phyloP scores from a whole-genome alignment of 2,113 vertebrate genomes.

The Hippocampus comes region DNA sequence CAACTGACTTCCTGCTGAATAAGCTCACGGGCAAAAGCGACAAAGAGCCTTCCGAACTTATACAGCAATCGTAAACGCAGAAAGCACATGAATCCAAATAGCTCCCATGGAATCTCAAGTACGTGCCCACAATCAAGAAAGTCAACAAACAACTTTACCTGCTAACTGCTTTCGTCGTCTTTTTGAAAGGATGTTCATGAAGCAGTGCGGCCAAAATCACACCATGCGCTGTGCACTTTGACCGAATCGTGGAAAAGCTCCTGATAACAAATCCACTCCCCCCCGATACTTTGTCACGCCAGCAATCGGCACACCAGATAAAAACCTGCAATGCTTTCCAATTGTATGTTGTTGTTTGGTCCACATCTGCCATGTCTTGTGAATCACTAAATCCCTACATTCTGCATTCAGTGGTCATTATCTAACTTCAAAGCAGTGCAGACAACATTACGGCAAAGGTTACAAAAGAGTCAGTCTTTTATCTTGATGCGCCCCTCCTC shows the following conservation, averaged over 20 bases:
- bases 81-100: not conserved
- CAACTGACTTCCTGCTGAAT: conserved; percentile 30
- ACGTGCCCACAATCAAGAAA: conserved; percentile 5
- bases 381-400: not conserved
- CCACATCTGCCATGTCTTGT: not conserved
- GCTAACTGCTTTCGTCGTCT: conserved; percentile 8
- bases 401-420: not conserved
- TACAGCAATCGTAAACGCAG: not conserved
- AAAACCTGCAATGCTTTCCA: conserved; percentile 15
- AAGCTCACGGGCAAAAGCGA: conserved; percentile 9
- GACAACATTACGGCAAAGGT: not conserved
- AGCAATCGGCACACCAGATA: conserved; percentile 36
- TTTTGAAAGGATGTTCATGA: conserved; percentile 35
- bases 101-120: not conserved
- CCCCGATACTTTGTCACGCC: conserved; percentile 46
- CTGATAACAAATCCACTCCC: conserved; percentile 70
- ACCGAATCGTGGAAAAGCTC: conserved; percentile 42
- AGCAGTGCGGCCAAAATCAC: conserved; percentile 11
- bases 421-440: conserved; percentile 4
- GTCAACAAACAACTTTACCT: conserved; percentile 47
- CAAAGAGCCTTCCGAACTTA: conserved; percentile 9
- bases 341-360: not conserved
- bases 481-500: not conserved
- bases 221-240: conserved; percentile 62
- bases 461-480: not conserved